Evolutionary conservation across 1,140 invertebrate genomes (phyloP), one percentile per base, ranked within the genome.

Genomic region (Solenopsis fugax): DNA sequence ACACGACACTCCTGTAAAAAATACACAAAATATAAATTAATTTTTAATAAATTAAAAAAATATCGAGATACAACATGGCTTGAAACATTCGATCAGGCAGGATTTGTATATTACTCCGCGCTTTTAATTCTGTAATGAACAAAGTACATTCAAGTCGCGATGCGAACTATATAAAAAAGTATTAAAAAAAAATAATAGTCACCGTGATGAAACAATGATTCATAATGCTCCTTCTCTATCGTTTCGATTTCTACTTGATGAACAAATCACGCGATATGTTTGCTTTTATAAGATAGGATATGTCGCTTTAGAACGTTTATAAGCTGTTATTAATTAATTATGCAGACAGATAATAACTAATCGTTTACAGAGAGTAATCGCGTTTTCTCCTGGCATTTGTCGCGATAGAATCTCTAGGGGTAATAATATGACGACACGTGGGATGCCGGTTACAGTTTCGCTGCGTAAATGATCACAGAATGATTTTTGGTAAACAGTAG

Each of bases 301-400:
- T 4, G 29, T 64, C 29, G 16, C 9, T 6, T 9, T 29, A 16
- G 60, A 34, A 64, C 29, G 29, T 64, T 64, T 34, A 37, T 2
- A 29, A 18, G 29, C 34, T 16, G 13, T 64, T 64, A 64, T 34
- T 64, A n/a, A 64, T 64, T 64, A 64, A 64, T 64, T 64, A 29
- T 29, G 13, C 60, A 7, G 16, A 37, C 16, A 64, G 16, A 1
- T 18, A 64, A 64, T 64, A 64, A 64, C 29, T 64, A 64, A 64
- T 37, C 29, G 9, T n/a, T 37, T 16, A 34, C 60, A 37, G 29
- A 64, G 29, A 64, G 16, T 34, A 34, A 62, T 1, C 24, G 58
- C 29, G 13, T 64, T 64, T 64, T 37, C 29, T 24, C 56, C 10
- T 9, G 21, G 56, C 21, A 58, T n/a, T 58, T 24, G 21, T 58